Evolutionary conservation across 2,888 invertebrate species (phyloP).

Genomic region (Caenorhabditis becei): DNA sequence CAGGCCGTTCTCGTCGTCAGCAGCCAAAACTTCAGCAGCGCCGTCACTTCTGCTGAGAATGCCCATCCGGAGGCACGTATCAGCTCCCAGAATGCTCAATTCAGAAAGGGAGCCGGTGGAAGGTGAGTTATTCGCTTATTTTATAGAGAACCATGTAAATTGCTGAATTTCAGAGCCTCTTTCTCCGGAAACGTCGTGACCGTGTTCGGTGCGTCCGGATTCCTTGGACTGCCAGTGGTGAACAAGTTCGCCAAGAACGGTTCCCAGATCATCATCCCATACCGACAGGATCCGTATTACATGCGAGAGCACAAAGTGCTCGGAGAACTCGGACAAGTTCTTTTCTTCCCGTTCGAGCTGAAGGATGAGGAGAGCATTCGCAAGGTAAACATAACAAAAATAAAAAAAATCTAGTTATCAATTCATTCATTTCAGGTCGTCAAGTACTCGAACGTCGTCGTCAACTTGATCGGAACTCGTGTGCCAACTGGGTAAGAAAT

Average conservation of each 20-base stretch:
- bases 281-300: slow-evolving; percentile 88
- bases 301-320: slow-evolving; percentile 88
- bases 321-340: slow-evolving; percentile 89
- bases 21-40: slow-evolving; percentile 51
- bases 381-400: slow-evolving; percentile 68
- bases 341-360: slow-evolving; percentile 87
- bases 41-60: slow-evolving; percentile 59
- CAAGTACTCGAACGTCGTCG: slow-evolving; percentile 96
- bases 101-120: slow-evolving; percentile 69
- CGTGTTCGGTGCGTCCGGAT: slow-evolving; percentile 89
- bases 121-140: slow-evolving; percentile 33
- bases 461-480: slow-evolving; percentile 94
- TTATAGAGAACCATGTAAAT: not conserved
- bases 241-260: slow-evolving; percentile 87
- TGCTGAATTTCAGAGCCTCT: slow-evolving; percentile 87
- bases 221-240: slow-evolving; percentile 91
- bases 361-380: slow-evolving; percentile 90
- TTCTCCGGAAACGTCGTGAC: slow-evolving; percentile 98
- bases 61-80: slow-evolving; percentile 61
- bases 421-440: slow-evolving; percentile 83
- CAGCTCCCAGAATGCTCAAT: slow-evolving; percentile 65
- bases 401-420: not conserved
- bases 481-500: slow-evolving; percentile 90
- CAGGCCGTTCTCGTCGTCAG: slow-evolving; percentile 58
- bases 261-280: slow-evolving; percentile 91